Percentiles rank a stretch among this genome's conserved stretches.
These are phyloP conservation scores for Oryzias sinensis DNA, from an alignment of 2,797 vertebrate genomes.

Conservation along the genomic window DNA sequence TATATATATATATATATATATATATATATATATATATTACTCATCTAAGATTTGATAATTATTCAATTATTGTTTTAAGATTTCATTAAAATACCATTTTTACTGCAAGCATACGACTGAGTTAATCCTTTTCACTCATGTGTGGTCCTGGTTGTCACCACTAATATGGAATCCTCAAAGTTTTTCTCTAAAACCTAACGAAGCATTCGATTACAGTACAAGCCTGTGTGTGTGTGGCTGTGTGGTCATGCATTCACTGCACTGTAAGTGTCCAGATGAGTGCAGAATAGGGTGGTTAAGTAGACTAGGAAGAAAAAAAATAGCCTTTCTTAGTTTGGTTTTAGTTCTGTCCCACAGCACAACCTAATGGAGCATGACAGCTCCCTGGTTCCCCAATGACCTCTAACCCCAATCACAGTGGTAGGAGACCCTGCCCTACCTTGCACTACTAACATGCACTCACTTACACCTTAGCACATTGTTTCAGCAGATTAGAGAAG, in stretches of 20 bases:
- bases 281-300: constrained; percentile 50
- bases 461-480: constrained; percentile 64
- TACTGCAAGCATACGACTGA: no score
- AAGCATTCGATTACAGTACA: constrained; percentile 19
- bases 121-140: no score
- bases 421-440: constrained; percentile 61
- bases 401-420: constrained; percentile 74
- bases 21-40: no score
- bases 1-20: no score
- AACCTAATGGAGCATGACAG: constrained; percentile 77
- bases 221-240: not conserved
- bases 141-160: not conserved
- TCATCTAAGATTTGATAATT: no score
- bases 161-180: not conserved
- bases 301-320: constrained; percentile 36
- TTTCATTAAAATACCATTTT: no score
- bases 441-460: constrained; percentile 28
- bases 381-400: constrained; percentile 69
- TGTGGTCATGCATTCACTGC: constrained; percentile 38
- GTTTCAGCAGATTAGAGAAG: constrained; percentile 71
- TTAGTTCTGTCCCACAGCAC: constrained; percentile 62
- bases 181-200: constrained; percentile 2
- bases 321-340: constrained; percentile 38
- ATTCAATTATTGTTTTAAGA: no score
- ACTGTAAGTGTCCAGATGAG: constrained; percentile 53